Evolutionary conservation across 1,140 invertebrate species (phyloP).

Genomic region (Dreissena rostriformis): DNA sequence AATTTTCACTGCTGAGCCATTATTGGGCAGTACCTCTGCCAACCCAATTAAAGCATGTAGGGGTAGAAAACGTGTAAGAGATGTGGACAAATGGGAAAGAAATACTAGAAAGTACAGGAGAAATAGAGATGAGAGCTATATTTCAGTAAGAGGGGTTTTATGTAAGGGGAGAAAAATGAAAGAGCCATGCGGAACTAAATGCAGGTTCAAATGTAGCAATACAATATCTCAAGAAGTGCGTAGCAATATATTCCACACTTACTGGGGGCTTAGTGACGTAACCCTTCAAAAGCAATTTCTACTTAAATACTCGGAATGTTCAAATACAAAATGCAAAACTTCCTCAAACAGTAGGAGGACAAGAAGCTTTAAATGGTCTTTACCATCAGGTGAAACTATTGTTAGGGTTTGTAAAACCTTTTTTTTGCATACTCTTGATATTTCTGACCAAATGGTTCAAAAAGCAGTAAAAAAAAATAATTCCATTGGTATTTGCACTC

Average conservation of each 20-base stretch:
- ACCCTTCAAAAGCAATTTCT: conserved; percentile 19
- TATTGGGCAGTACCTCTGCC: background rate
- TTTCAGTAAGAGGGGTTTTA: background rate
- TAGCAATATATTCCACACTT: conserved; percentile 29
- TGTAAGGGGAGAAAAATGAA: conserved; percentile 4
- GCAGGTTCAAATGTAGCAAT: conserved; percentile 27
- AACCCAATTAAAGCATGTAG: conserved; percentile 2
- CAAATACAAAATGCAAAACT: background rate
- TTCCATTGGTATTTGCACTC: background rate
- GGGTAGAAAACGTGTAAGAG: background rate
- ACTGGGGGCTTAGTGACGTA: conserved; percentile 4
- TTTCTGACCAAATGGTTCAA: conserved; percentile 20
- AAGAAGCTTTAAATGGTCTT: background rate
- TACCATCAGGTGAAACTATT: background rate
- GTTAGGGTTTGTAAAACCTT: conserved; percentile 33
- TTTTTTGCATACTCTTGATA: conserved; percentile 28
- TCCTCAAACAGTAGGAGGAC: background rate
- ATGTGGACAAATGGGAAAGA: conserved; percentile 3
- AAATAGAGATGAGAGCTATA: conserved; percentile 18
- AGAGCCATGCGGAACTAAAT: background rate
- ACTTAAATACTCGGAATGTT: background rate
- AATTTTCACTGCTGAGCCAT: no score
- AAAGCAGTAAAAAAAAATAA: conserved; percentile 19
- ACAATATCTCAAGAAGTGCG: background rate
- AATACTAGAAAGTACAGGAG: background rate